Conservation (phyloP, 2,113 vertebrate species). For the Hyla sarda region DNA sequence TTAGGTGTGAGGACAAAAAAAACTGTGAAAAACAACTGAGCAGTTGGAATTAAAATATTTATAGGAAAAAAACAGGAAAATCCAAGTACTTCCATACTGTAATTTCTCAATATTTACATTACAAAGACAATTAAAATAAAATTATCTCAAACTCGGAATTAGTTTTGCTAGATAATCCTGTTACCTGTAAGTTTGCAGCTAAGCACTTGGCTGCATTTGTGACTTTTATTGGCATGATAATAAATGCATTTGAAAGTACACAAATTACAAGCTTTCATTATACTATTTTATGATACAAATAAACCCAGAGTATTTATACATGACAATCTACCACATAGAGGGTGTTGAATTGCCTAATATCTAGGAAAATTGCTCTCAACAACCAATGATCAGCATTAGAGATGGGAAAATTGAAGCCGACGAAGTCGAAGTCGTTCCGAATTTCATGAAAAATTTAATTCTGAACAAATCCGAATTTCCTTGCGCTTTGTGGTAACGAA, state of each 20-base stretch:
- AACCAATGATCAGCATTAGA: not conserved
- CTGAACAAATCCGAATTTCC: too few species aligned
- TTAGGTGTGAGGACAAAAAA: too few species aligned
- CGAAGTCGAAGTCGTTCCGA: too few species aligned
- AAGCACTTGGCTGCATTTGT: not conserved
- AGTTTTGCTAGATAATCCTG: not conserved
- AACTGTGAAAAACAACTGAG: too few species aligned
- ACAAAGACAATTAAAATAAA: too few species aligned
- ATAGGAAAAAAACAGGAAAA: not conserved
- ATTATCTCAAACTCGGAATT: not conserved
- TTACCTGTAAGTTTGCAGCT: not conserved
- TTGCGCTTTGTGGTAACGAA: too few species aligned
- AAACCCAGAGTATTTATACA: too few species aligned
- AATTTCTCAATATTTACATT: not conserved
- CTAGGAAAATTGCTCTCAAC: not conserved
- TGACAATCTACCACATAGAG: not conserved
- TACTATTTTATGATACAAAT: not conserved
- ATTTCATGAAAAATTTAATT: not conserved
- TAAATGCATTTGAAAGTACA: not conserved
- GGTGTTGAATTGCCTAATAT: not conserved
- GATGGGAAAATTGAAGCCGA: too few species aligned
- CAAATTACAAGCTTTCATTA: not conserved
- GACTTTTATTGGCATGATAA: not conserved
- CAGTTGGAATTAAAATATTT: not conserved
- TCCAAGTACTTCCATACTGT: not conserved